These are phyloP conservation scores for Cephus nigrinus DNA, from an alignment of 2,888 invertebrate species.

Conservation along the genomic window DNA sequence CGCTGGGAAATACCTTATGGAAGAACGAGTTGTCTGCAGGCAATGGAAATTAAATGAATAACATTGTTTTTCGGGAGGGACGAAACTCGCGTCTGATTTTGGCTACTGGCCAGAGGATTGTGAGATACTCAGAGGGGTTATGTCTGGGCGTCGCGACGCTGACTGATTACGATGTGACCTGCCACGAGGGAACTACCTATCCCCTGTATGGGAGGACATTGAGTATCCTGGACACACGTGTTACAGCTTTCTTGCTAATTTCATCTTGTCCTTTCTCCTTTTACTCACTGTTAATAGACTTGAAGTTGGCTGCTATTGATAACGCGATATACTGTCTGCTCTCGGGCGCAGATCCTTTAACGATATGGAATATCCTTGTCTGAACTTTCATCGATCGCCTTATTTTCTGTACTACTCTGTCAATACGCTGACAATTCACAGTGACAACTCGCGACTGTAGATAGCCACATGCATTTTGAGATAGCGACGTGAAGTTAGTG, in stretches of 20 bases:
- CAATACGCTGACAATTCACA: not conserved
- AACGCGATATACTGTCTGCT: not conserved
- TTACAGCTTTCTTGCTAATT: not conserved
- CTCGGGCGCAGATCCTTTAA: not conserved
- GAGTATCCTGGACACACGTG: not conserved
- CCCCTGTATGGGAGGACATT: not conserved
- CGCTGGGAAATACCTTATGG: not conserved
- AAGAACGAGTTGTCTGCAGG: constrained; percentile 14
- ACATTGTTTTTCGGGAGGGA: constrained; percentile 33
- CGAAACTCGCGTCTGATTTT: not conserved
- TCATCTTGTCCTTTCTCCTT: not conserved
- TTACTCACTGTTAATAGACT: not conserved
- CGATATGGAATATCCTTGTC: not conserved
- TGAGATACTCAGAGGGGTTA: not conserved
- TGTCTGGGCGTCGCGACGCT: not conserved
- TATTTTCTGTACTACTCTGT: not conserved
- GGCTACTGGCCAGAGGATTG: not conserved
- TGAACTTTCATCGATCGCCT: not conserved
- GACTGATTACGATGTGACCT: not conserved
- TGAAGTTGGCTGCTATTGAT: not conserved
- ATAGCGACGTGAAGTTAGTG: not conserved
- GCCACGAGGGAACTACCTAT: not conserved
- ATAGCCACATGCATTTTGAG: not conserved
- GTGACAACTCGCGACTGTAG: not conserved
- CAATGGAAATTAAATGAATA: constrained; percentile 45